Evolutionary conservation across 1,140 invertebrate species (phyloP), one percentile per base, ranked within the genome.

Genomic region (Halyomorpha halys): DNA sequence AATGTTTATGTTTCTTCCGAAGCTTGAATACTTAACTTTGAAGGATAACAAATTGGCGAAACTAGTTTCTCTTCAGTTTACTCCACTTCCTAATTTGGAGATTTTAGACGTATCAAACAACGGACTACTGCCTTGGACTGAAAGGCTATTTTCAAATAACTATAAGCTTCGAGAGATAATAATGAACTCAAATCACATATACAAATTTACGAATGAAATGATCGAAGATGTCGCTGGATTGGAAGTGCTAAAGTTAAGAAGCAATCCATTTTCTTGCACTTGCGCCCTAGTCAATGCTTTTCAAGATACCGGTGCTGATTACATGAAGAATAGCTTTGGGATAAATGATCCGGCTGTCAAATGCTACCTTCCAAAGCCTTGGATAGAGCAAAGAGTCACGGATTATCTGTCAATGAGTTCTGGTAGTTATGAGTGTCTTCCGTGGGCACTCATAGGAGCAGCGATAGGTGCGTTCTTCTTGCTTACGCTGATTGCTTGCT

Each of bases 141-240:
- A 23, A 11, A 9, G 27, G n/a, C 14, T 66, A 5, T 62, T 62
- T 30, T 13, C n/a, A 16, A 49, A 23, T 0, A 66, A 66, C 34
- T 34, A 27, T 25, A 21, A 56, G 6, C 53, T 56, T 11, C 3
- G 59, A 25, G 21, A 25, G 8, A 4, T 66, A n/a, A 44, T 27
- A 19, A n/a, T 66, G 9, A 49, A n/a, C 54, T 44, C 27, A 9
- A 66, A 66, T 62, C 65, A 66, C 11, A 56, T 66, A 14, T 44
- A 21, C 13, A 44, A 16, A 15, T 39, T 66, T 11, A 56, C 65
- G 8, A 2, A 25, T 14, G 61, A 53, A n/a, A 66, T 66, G 65
- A 2, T 66, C 9, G 9, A 62, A 59, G 65, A 66, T 45, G 56
- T 62, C 4, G 3, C 8, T 2, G 21, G 18, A 4, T 21, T 62